Evolutionary conservation across 2,888 invertebrate species (phyloP).

Genomic region (Ptilodon capucinus): DNA sequence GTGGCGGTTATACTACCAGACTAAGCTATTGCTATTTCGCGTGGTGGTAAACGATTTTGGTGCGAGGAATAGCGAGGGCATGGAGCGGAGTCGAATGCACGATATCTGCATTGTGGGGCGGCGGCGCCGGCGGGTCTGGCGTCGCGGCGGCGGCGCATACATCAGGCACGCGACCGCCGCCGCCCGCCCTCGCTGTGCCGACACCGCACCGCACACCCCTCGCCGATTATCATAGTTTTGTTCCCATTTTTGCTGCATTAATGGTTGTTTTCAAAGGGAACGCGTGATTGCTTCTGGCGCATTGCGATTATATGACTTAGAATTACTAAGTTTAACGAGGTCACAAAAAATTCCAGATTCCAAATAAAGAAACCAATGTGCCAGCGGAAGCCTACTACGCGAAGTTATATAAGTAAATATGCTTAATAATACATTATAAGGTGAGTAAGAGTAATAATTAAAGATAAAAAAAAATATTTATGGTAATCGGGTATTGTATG

Average conservation of each 20-base stretch:
- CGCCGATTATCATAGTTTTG: slow-evolving; percentile 68
- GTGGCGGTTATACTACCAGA: neutral
- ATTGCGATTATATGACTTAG: slow-evolving; percentile 22
- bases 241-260: slow-evolving; percentile 58
- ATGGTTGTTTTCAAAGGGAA: slow-evolving; percentile 41
- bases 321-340: neutral
- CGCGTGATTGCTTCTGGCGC: slow-evolving; percentile 36
- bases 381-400: too few species aligned
- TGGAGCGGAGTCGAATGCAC: slow-evolving; percentile 60
- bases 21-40: slow-evolving; percentile 31
- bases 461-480: neutral
- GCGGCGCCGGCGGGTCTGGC: slow-evolving; percentile 79
- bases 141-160: slow-evolving; percentile 79
- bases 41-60: slow-evolving; percentile 53
- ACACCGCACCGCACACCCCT: slow-evolving; percentile 35
- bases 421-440: too few species aligned
- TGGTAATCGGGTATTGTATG: slow-evolving; percentile 4
- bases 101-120: slow-evolving; percentile 78
- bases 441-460: too few species aligned
- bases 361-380: too few species aligned
- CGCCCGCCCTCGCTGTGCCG: slow-evolving; percentile 20
- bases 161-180: slow-evolving; percentile 74
- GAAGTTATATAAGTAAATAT: too few species aligned
- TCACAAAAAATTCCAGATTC: neutral
- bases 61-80: slow-evolving; percentile 48